These are phyloP conservation scores for Formicarius rufipectus DNA, from an alignment of 2,113 vertebrate species.

Conservation along the genomic window DNA sequence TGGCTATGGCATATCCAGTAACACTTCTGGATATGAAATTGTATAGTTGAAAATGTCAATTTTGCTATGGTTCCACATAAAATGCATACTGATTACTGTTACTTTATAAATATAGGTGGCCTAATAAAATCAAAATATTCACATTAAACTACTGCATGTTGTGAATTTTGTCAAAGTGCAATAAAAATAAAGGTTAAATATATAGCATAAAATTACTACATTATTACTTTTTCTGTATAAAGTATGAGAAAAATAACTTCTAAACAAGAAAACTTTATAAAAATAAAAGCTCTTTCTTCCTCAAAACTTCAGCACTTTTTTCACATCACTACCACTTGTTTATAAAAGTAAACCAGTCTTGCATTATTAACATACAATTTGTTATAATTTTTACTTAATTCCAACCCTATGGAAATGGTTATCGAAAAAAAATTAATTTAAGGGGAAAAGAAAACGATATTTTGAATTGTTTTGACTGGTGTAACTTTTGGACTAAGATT, in stretches of 20 bases:
- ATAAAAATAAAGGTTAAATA: not conserved
- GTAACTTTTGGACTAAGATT: not conserved
- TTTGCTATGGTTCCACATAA: conserved; percentile 69
- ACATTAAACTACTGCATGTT: not conserved
- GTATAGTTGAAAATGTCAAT: conserved; percentile 78
- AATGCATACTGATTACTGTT: conserved; percentile 74
- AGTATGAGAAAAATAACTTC: not conserved
- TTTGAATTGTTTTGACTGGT: not conserved
- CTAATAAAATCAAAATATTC: conserved; percentile 34
- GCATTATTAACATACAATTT: not conserved
- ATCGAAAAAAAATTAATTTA: not conserved
- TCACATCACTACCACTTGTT: not conserved
- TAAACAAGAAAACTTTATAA: not conserved
- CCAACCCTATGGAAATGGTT: not conserved
- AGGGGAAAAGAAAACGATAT: not conserved
- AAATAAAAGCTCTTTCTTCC: not conserved
- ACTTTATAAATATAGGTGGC: conserved; percentile 61
- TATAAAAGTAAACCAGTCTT: not conserved
- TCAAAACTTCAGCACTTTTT: not conserved
- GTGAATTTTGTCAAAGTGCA: not conserved
- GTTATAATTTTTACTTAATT: not conserved
- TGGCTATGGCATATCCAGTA: conserved; percentile 70
- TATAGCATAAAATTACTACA: not conserved
- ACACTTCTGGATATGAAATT: conserved; percentile 77
- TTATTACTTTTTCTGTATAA: not conserved